A percentile compares a stretch with the other conserved stretches of the same genome.
Conservation (phyloP, 2,888 invertebrate genomes). For the Drosophila leonis region DNA sequence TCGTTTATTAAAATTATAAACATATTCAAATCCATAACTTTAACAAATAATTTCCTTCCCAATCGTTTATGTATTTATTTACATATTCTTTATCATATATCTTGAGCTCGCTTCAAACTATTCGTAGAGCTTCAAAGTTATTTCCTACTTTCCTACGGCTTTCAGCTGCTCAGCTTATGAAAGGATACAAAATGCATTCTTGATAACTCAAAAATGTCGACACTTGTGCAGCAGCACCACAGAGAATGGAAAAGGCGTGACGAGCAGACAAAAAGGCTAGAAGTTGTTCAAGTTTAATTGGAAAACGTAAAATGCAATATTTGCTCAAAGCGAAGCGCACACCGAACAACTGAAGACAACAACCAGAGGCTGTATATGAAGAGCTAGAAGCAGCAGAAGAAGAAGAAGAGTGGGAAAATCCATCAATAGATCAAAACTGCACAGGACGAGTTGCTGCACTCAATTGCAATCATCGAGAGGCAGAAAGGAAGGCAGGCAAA, state of each 20-base stretch:
- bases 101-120: background rate
- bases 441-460: slow-evolving; percentile 45
- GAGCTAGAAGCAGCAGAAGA: background rate
- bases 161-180: background rate
- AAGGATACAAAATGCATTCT: slow-evolving; percentile 13
- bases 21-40: too few relatives aligned
- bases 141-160: background rate
- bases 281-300: slow-evolving; percentile 76
- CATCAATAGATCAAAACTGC: slow-evolving; percentile 76
- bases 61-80: background rate
- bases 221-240: slow-evolving; percentile 6
- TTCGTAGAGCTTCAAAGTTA: background rate
- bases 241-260: slow-evolving; percentile 16
- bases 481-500: slow-evolving; percentile 29
- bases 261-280: slow-evolving; percentile 45
- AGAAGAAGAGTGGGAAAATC: slow-evolving; percentile 27
- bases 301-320: slow-evolving; percentile 78
- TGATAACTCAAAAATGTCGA: slow-evolving; percentile 4
- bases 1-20: too few relatives aligned
- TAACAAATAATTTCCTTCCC: too few relatives aligned
- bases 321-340: slow-evolving; percentile 48
- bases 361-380: slow-evolving; percentile 6
- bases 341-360: slow-evolving; percentile 15
- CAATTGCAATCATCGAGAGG: slow-evolving; percentile 49
- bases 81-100: background rate